These are phyloP conservation scores for Tetramorium bicarinatum DNA, from an alignment of 2,888 invertebrate species.

Conservation along the genomic window DNA sequence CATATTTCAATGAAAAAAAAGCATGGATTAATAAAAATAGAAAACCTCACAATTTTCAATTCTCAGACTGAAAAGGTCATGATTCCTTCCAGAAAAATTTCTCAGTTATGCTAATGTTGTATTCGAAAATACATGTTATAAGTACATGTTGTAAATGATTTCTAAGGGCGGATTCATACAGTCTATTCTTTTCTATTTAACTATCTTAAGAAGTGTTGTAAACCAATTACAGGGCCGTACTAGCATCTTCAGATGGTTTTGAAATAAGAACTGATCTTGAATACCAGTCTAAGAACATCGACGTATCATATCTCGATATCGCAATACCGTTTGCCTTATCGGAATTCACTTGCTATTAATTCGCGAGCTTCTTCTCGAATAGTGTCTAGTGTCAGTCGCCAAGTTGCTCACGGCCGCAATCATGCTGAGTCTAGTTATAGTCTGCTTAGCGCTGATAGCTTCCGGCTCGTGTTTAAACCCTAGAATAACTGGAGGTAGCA, in stretches of 20 bases:
- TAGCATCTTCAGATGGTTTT: no score
- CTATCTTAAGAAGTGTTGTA: no score
- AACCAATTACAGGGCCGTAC: no score
- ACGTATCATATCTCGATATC: slow-evolving; percentile 38
- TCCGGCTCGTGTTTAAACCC: slow-evolving; percentile 21
- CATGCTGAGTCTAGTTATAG: slow-evolving; percentile 53
- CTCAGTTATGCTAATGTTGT: no score
- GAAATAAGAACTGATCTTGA: no score
- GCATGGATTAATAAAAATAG: no score
- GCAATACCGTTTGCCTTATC: slow-evolving; percentile 59
- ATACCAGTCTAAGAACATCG: neutral
- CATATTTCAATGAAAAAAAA: no score
- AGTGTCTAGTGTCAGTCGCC: slow-evolving; percentile 59
- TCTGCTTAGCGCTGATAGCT: slow-evolving; percentile 38
- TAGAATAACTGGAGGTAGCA: slow-evolving; percentile 81
- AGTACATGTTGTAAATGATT: neutral
- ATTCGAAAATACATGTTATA: neutral
- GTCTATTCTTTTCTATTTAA: no score
- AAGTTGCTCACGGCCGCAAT: neutral
- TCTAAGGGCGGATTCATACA: no score
- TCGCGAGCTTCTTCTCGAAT: slow-evolving; percentile 40
- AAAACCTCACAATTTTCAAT: no score
- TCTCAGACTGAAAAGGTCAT: no score
- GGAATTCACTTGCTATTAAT: neutral
- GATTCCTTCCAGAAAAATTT: no score